Percentiles rank a stretch among this genome's conserved stretches.
Evolutionary conservation across 2,113 vertebrate species (phyloP).

Genomic region (Panthera uncia): DNA sequence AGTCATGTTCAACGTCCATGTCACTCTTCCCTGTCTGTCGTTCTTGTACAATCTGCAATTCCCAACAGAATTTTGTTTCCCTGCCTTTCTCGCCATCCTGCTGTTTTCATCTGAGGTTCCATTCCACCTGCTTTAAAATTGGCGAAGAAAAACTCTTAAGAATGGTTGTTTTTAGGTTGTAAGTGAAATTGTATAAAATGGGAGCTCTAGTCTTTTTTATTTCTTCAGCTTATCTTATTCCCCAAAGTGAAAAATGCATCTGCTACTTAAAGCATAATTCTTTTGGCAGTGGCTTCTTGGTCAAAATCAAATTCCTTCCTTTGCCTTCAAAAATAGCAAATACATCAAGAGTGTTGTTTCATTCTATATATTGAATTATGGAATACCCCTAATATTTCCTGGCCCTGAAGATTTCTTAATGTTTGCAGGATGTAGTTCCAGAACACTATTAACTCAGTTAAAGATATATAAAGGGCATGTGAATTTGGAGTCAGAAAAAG

Average conservation of each 20-base stretch:
- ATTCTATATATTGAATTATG: conserved; percentile 48
- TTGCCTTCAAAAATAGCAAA: conserved; percentile 66
- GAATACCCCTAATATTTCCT: conserved; percentile 37
- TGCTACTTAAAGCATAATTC: conserved; percentile 61
- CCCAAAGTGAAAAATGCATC: conserved; percentile 66
- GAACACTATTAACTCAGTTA: conserved; percentile 31
- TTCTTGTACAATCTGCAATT: conserved; percentile 20
- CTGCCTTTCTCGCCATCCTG: background rate
- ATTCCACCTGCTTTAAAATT: conserved; percentile 49
- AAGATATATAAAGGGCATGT: conserved; percentile 17
- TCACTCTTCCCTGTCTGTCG: background rate
- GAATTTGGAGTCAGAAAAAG: conserved; percentile 48
- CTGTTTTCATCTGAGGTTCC: background rate
- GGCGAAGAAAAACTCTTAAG: conserved; percentile 52
- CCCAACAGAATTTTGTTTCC: background rate
- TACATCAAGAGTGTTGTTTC: conserved; percentile 46
- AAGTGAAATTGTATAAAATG: conserved; percentile 16
- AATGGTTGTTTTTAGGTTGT: conserved; percentile 30
- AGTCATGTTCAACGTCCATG: background rate
- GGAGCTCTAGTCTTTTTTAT: conserved; percentile 34
- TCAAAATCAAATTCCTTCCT: conserved; percentile 63
- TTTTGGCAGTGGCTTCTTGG: conserved; percentile 52
- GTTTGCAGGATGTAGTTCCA: conserved; percentile 17
- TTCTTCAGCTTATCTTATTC: conserved; percentile 52
- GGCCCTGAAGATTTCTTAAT: conserved; percentile 46